Evolutionary conservation across 1,140 invertebrate genomes (phyloP).

Genomic region (Achatina immaculata): DNA sequence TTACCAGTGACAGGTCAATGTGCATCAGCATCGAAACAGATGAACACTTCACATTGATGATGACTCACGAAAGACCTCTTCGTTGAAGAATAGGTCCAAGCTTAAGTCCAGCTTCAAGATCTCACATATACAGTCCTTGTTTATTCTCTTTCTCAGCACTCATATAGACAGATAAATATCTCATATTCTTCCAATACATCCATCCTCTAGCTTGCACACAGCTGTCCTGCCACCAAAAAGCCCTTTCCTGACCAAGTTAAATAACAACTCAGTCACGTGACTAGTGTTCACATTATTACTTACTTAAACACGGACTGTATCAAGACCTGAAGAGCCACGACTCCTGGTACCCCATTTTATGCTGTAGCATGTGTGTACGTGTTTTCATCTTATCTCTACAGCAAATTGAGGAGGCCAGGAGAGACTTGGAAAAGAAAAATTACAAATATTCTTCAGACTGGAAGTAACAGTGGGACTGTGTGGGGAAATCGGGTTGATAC

Average conservation of each 20-base stretch:
- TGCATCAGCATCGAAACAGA: too few relatives aligned
- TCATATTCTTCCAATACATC: too few relatives aligned
- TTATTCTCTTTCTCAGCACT: too few relatives aligned
- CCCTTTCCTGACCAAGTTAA: background rate
- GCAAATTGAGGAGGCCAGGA: background rate
- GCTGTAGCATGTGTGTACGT: background rate
- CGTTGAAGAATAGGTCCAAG: too few relatives aligned
- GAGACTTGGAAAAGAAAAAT: constrained; percentile 6
- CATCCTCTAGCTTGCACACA: too few relatives aligned
- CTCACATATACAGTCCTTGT: too few relatives aligned
- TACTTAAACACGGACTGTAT: background rate
- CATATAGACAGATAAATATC: too few relatives aligned
- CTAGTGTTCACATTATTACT: background rate
- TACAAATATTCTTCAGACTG: constrained; percentile 20
- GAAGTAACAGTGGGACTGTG: constrained; percentile 3
- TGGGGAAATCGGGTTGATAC: background rate
- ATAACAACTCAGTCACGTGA: background rate
- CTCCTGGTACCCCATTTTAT: background rate
- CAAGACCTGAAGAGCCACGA: background rate
- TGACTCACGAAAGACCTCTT: too few relatives aligned
- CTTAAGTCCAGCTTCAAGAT: too few relatives aligned
- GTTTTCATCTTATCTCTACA: background rate
- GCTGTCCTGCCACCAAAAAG: background rate
- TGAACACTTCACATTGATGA: too few relatives aligned
- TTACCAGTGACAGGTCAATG: too few relatives aligned